Percentiles rank a stretch among this genome's conserved stretches.
Evolutionary conservation across 2,797 vertebrate species (phyloP).

Genomic region (Acrossocheilus fasciatus): DNA sequence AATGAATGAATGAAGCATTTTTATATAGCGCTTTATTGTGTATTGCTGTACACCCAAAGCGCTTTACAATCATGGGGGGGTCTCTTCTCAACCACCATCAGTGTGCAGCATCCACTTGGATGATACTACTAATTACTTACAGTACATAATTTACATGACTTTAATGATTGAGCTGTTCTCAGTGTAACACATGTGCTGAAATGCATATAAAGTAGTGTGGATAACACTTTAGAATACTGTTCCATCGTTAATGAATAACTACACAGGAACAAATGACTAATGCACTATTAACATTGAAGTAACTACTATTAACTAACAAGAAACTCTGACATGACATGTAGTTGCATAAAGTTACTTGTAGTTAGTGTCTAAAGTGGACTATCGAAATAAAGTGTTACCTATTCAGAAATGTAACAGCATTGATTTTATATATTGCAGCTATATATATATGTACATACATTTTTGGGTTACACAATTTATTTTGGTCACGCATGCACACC

Average conservation of each 20-base stretch:
- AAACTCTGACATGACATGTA: too few species aligned
- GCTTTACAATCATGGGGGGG: too few species aligned
- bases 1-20: too few species aligned
- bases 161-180: not conserved
- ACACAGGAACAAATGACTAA: too few species aligned
- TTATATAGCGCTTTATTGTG: too few species aligned
- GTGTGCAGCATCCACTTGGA: too few species aligned
- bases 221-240: too few species aligned
- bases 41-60: too few species aligned
- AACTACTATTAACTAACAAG: too few species aligned
- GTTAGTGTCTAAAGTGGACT: not conserved
- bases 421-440: not conserved
- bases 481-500: not conserved
- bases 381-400: not conserved
- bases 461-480: not conserved
- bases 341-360: not conserved
- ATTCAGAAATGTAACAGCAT: not conserved
- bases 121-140: not conserved
- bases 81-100: too few species aligned
- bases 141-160: not conserved
- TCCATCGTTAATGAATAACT: too few species aligned
- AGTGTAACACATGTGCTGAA: not conserved
- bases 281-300: too few species aligned
- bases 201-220: not conserved
- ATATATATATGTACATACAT: not conserved